Evolutionary conservation across 2,113 vertebrate genomes (phyloP).

Genomic region (Cebidichthys violaceus): DNA sequence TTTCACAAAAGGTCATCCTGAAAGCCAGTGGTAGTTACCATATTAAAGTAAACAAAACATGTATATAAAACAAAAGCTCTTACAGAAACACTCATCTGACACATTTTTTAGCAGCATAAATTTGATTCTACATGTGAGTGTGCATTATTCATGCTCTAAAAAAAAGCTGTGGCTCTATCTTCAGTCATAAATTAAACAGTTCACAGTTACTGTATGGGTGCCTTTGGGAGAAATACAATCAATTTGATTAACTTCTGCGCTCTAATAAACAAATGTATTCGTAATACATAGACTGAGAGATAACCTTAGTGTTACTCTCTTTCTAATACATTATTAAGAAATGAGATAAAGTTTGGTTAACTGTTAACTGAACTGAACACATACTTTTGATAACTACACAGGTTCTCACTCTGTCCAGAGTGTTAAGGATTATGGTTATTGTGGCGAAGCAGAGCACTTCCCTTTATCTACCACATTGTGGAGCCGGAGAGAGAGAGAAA

Average conservation of each 20-base stretch:
- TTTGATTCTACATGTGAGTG: constrained; percentile 1
- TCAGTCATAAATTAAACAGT: constrained; percentile 21
- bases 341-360: not conserved
- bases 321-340: not conserved
- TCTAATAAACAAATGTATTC: constrained; percentile 10
- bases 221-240: not conserved
- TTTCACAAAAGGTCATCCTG: constrained; percentile 55
- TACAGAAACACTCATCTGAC: constrained; percentile 9
- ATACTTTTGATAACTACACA: not conserved
- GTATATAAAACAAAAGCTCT: constrained; percentile 10
- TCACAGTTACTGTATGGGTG: constrained; percentile 2
- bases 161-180: too few species aligned
- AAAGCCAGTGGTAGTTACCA: constrained; percentile 14
- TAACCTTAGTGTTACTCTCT: not conserved
- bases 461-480: constrained; percentile 51
- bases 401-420: not conserved
- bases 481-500: constrained; percentile 41
- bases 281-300: not conserved
- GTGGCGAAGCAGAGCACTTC: constrained; percentile 36
- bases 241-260: not conserved
- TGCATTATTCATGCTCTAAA: too few species aligned
- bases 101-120: constrained; percentile 20
- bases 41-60: constrained; percentile 44
- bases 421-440: not conserved
- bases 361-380: constrained; percentile 18